These are phyloP conservation scores for Andrena trimmerana DNA, from an alignment of 2,888 invertebrate species.

Conservation along the genomic window DNA sequence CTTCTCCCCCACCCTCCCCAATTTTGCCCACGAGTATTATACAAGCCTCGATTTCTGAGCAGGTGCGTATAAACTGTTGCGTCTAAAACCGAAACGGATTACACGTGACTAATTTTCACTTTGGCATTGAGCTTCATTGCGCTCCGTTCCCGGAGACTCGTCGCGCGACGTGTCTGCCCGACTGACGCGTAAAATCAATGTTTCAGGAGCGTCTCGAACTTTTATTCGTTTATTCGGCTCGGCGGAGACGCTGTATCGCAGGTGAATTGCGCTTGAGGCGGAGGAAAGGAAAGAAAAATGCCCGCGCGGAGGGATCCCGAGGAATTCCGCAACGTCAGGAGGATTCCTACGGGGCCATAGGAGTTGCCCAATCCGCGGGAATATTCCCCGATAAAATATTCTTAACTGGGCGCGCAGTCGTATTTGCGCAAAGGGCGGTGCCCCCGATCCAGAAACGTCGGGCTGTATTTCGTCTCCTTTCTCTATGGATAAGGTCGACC, in stretches of 20 bases:
- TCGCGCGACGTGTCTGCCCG: neutral
- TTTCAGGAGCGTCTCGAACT: slow-evolving; percentile 43
- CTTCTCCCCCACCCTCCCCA: too few relatives aligned
- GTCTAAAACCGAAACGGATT: too few relatives aligned
- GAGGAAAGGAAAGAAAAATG: slow-evolving; percentile 57
- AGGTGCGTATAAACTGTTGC: too few relatives aligned
- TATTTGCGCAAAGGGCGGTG: slow-evolving; percentile 66
- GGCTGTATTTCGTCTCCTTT: slow-evolving; percentile 44
- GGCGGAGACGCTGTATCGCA: slow-evolving; percentile 39
- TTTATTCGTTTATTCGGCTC: slow-evolving; percentile 58
- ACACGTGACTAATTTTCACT: neutral
- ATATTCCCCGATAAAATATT: slow-evolving; percentile 78
- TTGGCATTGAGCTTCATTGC: neutral
- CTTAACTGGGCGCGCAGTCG: slow-evolving; percentile 66
- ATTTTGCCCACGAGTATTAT: too few relatives aligned
- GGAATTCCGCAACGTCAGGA: slow-evolving; percentile 74
- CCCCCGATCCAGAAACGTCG: slow-evolving; percentile 44
- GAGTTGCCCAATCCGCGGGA: slow-evolving; percentile 52
- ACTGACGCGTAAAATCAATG: slow-evolving; percentile 53
- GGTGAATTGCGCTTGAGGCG: slow-evolving; percentile 8
- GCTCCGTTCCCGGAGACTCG: neutral
- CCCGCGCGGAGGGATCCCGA: slow-evolving; percentile 43
- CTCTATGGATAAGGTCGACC: slow-evolving; percentile 41
- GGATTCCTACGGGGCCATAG: slow-evolving; percentile 73
- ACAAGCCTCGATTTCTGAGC: too few relatives aligned